Conservation (phyloP, 2,797 vertebrate species). For the Poeciliopsis presidionis region DNA sequence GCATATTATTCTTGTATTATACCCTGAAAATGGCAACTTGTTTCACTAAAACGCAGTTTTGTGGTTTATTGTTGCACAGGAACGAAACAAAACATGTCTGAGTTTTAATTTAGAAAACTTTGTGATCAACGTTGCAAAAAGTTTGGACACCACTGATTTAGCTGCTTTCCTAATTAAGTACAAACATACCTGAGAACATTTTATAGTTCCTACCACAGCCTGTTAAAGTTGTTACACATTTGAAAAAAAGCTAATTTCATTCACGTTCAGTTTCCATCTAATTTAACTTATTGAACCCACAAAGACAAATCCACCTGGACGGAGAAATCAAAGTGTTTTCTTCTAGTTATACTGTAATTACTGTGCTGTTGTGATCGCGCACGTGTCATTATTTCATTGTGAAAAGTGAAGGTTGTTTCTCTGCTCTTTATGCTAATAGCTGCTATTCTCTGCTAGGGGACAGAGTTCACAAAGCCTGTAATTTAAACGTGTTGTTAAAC, state of each 20-base stretch:
- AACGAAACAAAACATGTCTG: not conserved
- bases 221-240: conserved; percentile 29
- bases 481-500: conserved; percentile 26
- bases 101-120: not conserved
- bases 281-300: not conserved
- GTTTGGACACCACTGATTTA: not conserved
- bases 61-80: not conserved
- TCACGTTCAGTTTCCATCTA: not conserved
- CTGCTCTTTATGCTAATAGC: conserved; percentile 9
- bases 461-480: conserved; percentile 13
- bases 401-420: conserved; percentile 25
- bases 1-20: not conserved
- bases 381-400: conserved; percentile 22
- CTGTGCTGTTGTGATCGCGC: conserved; percentile 2
- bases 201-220: conserved; percentile 17
- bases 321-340: not conserved
- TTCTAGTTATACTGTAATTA: conserved; percentile 8
- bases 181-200: conserved; percentile 15
- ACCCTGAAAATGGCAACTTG: not conserved
- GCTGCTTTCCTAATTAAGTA: not conserved
- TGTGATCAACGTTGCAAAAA: not conserved
- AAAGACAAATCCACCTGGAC: not conserved
- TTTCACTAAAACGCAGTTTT: not conserved
- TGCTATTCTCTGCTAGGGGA: not conserved
- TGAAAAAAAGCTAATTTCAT: conserved; percentile 15